Base-by-base conservation (phyloP, 1,140 invertebrate species). In the Trypoxylus dichotomus region DNA sequence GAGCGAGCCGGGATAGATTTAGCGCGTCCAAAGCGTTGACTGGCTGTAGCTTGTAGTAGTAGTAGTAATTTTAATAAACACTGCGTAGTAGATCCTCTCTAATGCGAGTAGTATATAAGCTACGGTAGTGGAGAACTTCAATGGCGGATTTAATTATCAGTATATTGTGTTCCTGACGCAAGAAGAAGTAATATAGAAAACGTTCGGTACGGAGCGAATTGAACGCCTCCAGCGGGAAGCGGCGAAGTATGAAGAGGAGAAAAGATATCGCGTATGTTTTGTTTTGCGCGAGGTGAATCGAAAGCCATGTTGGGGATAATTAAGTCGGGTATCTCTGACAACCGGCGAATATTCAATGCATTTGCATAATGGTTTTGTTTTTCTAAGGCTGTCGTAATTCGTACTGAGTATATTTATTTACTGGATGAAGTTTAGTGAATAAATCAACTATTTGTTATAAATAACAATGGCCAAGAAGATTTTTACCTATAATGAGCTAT, bases 101-200 rank as follows among this genome's bases (percentile, higher is more conserved):
- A 63, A 19, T 13, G n/a, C 13, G n/a, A 47, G 43, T 1, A 63
- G 60, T 63, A 24, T 2, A 63, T 19, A 24, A 47, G 43, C n/a
- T n/a, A n/a, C n/a, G n/a, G 6, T 19, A 63, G 19, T 19, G 21
- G 13, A 63, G 60, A 63, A 19, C 13, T 63, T 63, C 60, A 63
- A 63, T 63, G 60, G n/a, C 21, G 60, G 19, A 63, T 63, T 63
- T 63, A 63, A 63, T 63, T 63, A 63, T 63, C 60, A 63, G 60
- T 63, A 63, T 63, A 63, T 63, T 63, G 60, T 63, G n/a, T 24
- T 63, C 21, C 25, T 27, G 60, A 24, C 21, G 21, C 25, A 25
- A 19, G 60, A 63, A 24, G 21, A 63, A 63, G 25, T 63, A 63
- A 63, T 63, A 27, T 24, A 24, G 58, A 63, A 63, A 63, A 63